phyloP scores from a whole-genome alignment of 2,797 vertebrate genomes.

The Furcifer pardalis region DNA sequence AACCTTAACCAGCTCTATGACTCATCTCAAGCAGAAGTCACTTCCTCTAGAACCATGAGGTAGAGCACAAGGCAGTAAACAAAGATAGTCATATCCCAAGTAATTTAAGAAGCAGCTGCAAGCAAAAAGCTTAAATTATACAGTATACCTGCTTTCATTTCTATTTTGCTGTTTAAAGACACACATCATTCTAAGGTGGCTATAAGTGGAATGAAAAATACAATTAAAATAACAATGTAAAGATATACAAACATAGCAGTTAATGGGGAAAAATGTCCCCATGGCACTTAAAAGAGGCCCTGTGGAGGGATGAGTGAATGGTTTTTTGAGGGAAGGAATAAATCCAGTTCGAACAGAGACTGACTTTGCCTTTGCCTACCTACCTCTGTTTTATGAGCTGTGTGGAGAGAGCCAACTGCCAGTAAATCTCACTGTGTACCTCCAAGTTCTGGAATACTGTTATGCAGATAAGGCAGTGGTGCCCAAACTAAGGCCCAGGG shows the following conservation, averaged over 20 bases:
- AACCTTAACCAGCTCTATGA: not conserved
- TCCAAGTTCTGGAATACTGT: not conserved
- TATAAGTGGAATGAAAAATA: not conserved
- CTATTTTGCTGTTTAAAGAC: not conserved
- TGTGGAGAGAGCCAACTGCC: not conserved
- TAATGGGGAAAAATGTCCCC: no score
- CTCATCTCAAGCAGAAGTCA: not conserved
- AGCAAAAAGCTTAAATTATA: not conserved
- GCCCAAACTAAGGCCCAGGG: no score
- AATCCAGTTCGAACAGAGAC: not conserved
- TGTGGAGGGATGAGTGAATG: not conserved
- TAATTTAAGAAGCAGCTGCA: not conserved
- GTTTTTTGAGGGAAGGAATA: not conserved
- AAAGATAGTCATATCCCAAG: not conserved
- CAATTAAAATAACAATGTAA: not conserved
- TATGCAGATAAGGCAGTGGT: no score
- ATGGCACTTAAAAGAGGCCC: no score
- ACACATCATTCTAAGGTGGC: not conserved
- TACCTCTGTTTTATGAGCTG: not conserved
- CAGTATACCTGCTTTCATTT: not conserved
- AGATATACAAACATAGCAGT: not conserved
- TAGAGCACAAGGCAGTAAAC: not conserved
- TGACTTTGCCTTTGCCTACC: not conserved
- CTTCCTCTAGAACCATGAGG: not conserved
- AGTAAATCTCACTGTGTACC: not conserved